These are phyloP conservation scores for Troglohyphantes excavatus DNA, from an alignment of 2,888 invertebrate species.

Conservation along the genomic window DNA sequence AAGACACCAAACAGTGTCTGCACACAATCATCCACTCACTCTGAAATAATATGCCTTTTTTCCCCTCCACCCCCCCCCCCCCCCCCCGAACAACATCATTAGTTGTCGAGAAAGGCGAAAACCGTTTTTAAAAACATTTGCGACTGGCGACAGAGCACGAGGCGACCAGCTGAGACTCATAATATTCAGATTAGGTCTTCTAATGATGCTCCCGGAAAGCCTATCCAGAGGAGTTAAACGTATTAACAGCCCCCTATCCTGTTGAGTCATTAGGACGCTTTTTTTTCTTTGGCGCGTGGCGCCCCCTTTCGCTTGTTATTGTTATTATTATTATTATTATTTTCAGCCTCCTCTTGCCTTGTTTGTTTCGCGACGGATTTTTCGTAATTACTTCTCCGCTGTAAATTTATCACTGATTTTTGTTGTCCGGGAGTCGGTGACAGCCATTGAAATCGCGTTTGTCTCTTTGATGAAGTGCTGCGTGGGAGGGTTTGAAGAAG, in stretches of 20 bases:
- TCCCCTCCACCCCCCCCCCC: neutral
- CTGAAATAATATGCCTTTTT: slow-evolving; percentile 6
- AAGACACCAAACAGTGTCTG: slow-evolving; percentile 4
- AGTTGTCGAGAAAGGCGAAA: slow-evolving; percentile 37
- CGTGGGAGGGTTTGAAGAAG: neutral
- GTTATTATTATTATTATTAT: slow-evolving; percentile 52
- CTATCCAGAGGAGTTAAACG: slow-evolving; percentile 45
- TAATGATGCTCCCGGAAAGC: slow-evolving; percentile 65
- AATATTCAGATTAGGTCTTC: slow-evolving; percentile 74
- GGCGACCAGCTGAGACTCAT: slow-evolving; percentile 66
- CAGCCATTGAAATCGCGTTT: slow-evolving; percentile 66
- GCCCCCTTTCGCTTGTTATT: neutral
- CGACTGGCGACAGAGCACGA: slow-evolving; percentile 14
- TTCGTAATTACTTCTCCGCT: slow-evolving; percentile 64
- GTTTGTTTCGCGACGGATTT: slow-evolving; percentile 55
- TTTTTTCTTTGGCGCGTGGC: slow-evolving; percentile 25
- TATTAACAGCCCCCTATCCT: slow-evolving; percentile 63
- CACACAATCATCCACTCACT: slow-evolving; percentile 52
- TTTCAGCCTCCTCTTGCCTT: slow-evolving; percentile 17
- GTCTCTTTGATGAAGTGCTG: slow-evolving; percentile 48
- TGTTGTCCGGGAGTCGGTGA: slow-evolving; percentile 50
- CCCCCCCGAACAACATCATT: slow-evolving; percentile 55
- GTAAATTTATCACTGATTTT: slow-evolving; percentile 63
- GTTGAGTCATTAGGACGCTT: slow-evolving; percentile 59
- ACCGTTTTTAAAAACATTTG: slow-evolving; percentile 74